Percentiles rank a stretch among this genome's conserved stretches.
Conservation (phyloP, 2,888 invertebrate species). For the Caenorhabditis zanzibari region DNA sequence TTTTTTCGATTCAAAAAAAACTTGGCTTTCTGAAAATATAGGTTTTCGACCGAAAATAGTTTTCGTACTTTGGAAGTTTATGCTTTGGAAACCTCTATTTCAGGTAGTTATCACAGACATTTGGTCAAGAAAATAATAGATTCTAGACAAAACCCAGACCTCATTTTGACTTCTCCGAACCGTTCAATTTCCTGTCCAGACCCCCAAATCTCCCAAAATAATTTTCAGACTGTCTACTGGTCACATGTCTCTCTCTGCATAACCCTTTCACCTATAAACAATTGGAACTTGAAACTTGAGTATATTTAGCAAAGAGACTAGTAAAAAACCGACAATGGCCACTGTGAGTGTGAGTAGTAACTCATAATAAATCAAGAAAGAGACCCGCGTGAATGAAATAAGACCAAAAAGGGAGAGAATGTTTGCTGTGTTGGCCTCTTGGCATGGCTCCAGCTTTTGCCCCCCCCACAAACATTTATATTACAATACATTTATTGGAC, state of each 20-base stretch:
- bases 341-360: conserved; percentile 36
- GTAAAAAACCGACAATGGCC: conserved; percentile 38
- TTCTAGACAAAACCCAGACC: too few relatives aligned
- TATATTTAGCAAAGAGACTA: conserved; percentile 28
- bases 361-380: conserved; percentile 62
- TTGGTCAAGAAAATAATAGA: too few relatives aligned
- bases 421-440: conserved; percentile 35
- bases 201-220: neutral
- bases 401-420: conserved; percentile 38
- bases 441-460: conserved; percentile 12
- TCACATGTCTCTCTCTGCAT: conserved; percentile 7
- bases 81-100: too few relatives aligned
- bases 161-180: too few relatives aligned
- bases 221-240: neutral
- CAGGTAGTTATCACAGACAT: too few relatives aligned
- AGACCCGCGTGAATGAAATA: conserved; percentile 60
- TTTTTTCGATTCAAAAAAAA: too few relatives aligned
- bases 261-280: neutral
- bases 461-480: conserved; percentile 31
- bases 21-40: too few relatives aligned
- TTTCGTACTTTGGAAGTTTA: too few relatives aligned
- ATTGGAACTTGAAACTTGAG: conserved; percentile 34
- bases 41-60: too few relatives aligned
- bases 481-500: conserved; percentile 54
- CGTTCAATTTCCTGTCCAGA: neutral